Evolutionary conservation across 2,888 invertebrate species (phyloP), one percentile per base, ranked within the genome.

Genomic region (Rutpela maculata): DNA sequence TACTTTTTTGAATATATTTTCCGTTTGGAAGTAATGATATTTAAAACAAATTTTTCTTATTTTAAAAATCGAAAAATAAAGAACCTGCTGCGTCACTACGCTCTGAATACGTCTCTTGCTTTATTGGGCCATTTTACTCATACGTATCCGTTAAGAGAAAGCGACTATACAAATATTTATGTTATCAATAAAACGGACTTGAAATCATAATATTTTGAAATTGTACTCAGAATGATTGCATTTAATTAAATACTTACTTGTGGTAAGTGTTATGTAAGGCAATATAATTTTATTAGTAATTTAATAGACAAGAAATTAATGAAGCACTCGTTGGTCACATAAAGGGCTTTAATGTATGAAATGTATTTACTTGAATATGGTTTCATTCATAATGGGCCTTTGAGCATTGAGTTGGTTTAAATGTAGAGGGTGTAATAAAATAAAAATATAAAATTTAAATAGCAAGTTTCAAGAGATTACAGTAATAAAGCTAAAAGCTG

Each of bases 111-210:
- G 43, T 77, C 66, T 81, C 77, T 81, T 80, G 78, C 79, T 81
- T 69, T 76, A 78, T 76, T 76, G 73, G 75, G 71, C 18, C 74
- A 66, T 50, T 70, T 78, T 73, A 66, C 22, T 63, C 56, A 35
- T 56, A 55, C 31, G 17, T 55, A 70, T 59, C 59, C 75, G 74
- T 60, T 19, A 57, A 79, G 79, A 80, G 74, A 78, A 80, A 76
- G 78, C 78, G 81, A 78, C 81, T 78, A 78, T 63, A 70, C 78
- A 80, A 81, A 81, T 77, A 81, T 80, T 81, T 77, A 80, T 76
- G 72, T 79, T 78, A 60, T 72, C 76, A 77, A 77, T 80, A 78
- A 76, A 77, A 57, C 76, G 63, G 74, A 68, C 77, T 63, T 73
- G 65, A 66, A 72, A 65, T 74, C 65, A 74, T 68, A 71, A 76